Evolutionary conservation across 2,113 vertebrate species (phyloP).

Genomic region (Daphoenositta chrysoptera): DNA sequence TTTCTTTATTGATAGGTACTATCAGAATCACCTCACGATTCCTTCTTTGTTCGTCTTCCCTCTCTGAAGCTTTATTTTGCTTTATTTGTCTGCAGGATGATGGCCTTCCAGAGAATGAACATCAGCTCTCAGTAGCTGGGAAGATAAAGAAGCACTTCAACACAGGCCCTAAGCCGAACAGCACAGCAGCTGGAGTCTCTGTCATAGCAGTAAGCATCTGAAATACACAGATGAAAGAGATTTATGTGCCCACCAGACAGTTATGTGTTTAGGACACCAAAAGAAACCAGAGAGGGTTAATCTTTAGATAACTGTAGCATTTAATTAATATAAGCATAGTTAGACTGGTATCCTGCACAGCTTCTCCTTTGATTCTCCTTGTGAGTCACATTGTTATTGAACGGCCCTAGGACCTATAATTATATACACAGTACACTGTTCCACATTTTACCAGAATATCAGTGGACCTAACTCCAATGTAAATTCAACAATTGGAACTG

Average conservation of each 20-base stretch:
- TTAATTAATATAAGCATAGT: neutral
- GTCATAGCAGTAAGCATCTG: slow-evolving; percentile 93
- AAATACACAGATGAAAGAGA: slow-evolving; percentile 63
- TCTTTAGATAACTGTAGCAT: neutral
- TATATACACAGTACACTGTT: neutral
- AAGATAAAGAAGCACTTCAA: slow-evolving; percentile 99
- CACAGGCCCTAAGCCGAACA: slow-evolving; percentile 84
- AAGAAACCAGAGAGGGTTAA: slow-evolving; percentile 28
- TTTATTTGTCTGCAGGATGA: slow-evolving; percentile 80
- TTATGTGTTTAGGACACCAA: neutral
- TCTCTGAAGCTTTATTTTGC: neutral
- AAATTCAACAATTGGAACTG: neutral
- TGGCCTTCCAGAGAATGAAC: slow-evolving; percentile 84
- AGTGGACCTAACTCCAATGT: neutral
- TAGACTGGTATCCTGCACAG: neutral
- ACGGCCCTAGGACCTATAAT: neutral
- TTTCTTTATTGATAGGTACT: neutral
- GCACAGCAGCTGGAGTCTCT: slow-evolving; percentile 90
- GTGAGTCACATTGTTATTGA: slow-evolving; percentile 46
- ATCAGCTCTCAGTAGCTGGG: slow-evolving; percentile 91
- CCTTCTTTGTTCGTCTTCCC: neutral
- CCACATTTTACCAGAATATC: neutral
- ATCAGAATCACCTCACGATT: neutral
- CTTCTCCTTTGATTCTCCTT: slow-evolving; percentile 26
- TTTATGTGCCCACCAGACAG: slow-evolving; percentile 3